A percentile compares a stretch with the other conserved stretches of the same genome.
Conservation (phyloP, 2,797 vertebrate genomes). For the Pempheris klunzingeri region DNA sequence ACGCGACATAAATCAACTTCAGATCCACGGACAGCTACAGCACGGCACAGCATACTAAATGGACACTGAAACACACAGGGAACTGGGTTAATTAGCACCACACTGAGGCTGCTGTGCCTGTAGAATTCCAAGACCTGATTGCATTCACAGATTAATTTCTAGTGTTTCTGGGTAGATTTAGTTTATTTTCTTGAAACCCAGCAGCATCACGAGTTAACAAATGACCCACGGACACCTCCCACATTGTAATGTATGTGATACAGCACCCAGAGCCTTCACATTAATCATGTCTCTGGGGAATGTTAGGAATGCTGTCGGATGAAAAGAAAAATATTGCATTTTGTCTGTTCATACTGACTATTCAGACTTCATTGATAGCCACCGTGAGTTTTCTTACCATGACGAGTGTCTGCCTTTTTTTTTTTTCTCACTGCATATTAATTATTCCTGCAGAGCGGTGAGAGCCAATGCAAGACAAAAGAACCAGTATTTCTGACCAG, state of each 20-base stretch:
- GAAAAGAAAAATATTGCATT: neutral
- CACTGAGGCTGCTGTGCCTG: conserved; percentile 42
- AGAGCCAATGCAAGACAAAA: conserved; percentile 22
- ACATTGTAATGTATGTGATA: neutral
- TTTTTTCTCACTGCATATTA: conserved; percentile 17
- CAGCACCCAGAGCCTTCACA: neutral
- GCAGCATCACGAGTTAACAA: conserved; percentile 11
- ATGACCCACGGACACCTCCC: neutral
- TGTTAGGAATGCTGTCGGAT: neutral
- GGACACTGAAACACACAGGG: conserved; percentile 39
- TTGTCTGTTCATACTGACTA: neutral
- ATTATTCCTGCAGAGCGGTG: conserved; percentile 24
- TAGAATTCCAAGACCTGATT: conserved; percentile 43
- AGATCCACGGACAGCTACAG: conserved; percentile 63
- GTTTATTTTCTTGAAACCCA: neutral
- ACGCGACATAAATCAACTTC: conserved; percentile 70
- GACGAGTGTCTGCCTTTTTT: too few relatives aligned
- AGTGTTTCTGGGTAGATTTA: conserved; percentile 37
- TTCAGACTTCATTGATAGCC: neutral
- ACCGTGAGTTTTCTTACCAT: too few relatives aligned
- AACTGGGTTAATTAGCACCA: conserved; percentile 75
- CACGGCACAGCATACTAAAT: conserved; percentile 65
- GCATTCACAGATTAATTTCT: conserved; percentile 43
- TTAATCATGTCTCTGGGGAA: neutral
- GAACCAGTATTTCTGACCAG: neutral